phyloP scores from a whole-genome alignment of 2,797 vertebrate species.

The Antrozous pallidus region DNA sequence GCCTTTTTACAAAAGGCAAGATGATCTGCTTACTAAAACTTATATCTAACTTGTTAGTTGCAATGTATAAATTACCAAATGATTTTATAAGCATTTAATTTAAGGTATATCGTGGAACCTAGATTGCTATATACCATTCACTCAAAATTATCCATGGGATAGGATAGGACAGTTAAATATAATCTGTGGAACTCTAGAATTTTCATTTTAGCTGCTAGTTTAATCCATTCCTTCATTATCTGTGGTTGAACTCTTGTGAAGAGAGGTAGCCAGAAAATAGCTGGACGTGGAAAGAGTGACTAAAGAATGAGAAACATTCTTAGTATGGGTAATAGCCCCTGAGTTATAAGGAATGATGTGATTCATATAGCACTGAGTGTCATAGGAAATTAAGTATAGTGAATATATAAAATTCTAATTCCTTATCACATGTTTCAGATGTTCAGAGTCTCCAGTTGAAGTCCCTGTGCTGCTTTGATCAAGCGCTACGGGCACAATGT shows the following conservation, averaged over 20 bases:
- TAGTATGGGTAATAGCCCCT: not conserved
- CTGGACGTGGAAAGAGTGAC: slow-evolving; percentile 16
- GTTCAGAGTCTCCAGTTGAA: not conserved
- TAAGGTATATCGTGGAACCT: slow-evolving; percentile 35
- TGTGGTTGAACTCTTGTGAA: slow-evolving; percentile 7
- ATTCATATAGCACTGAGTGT: slow-evolving; percentile 9
- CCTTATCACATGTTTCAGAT: slow-evolving; percentile 18
- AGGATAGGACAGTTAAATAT: not conserved
- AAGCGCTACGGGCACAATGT: slow-evolving; percentile 18
- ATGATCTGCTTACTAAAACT: slow-evolving; percentile 16
- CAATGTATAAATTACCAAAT: not conserved
- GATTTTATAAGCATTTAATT: slow-evolving; percentile 45
- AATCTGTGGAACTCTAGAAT: not conserved
- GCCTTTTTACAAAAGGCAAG: slow-evolving; percentile 26
- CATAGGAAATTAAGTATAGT: slow-evolving; percentile 45
- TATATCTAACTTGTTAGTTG: slow-evolving; percentile 40
- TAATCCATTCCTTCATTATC: slow-evolving; percentile 6
- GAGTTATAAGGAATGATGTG: slow-evolving; percentile 24
- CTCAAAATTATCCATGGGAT: slow-evolving; percentile 25
- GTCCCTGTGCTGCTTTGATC: slow-evolving; percentile 43
- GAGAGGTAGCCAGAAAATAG: not conserved
- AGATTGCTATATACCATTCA: not conserved
- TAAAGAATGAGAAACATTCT: not conserved
- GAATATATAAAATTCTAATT: slow-evolving; percentile 44
- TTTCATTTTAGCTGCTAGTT: slow-evolving; percentile 25